Conservation (phyloP, 1,140 invertebrate species). For the Metopolophium dirhodum region DNA sequence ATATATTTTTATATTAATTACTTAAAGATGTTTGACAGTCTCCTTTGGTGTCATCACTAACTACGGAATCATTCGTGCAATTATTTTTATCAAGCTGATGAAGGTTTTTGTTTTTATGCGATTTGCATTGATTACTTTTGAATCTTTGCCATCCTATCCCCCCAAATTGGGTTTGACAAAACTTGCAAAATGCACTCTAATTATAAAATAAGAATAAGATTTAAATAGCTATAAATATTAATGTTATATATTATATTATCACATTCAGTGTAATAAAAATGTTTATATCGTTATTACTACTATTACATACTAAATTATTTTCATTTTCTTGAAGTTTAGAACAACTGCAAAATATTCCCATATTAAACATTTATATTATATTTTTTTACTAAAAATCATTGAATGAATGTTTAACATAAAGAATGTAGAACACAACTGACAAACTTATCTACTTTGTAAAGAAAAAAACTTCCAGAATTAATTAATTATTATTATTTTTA, state of each 20-base stretch:
- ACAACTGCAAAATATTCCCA: constrained; percentile 38
- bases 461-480: background rate
- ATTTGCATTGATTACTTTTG: constrained; percentile 98
- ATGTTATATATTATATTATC: background rate
- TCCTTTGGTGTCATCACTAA: constrained; percentile 72
- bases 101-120: constrained; percentile 99
- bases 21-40: constrained; percentile 62
- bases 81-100: constrained; percentile 93
- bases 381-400: background rate
- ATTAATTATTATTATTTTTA: constrained; percentile 7
- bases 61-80: constrained; percentile 78
- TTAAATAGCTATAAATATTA: background rate
- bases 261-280: background rate
- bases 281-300: background rate
- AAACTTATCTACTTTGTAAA: background rate
- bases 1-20: constrained; percentile 58
- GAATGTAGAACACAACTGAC: background rate
- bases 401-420: background rate
- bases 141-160: constrained; percentile 97
- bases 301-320: constrained; percentile 29
- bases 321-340: background rate
- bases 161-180: constrained; percentile 98
- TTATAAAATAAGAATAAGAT: constrained; percentile 61
- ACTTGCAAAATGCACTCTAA: constrained; percentile 95
- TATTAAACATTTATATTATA: background rate